These are phyloP conservation scores for Ormyrus labotus DNA, from an alignment of 2,888 invertebrate genomes.

Conservation along the genomic window DNA sequence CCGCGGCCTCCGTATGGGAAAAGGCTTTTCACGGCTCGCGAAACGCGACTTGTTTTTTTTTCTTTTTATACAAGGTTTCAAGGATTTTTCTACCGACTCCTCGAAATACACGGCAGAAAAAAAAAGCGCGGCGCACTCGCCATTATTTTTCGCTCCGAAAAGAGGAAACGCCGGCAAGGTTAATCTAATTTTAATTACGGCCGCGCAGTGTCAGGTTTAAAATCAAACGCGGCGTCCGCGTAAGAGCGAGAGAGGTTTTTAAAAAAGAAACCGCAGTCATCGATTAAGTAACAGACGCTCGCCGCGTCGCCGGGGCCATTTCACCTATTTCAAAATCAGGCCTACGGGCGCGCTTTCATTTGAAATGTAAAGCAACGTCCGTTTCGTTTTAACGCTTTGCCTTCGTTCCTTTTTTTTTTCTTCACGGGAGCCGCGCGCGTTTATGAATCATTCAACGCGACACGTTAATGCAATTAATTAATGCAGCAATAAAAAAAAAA, in stretches of 20 bases:
- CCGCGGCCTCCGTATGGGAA: neutral
- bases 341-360: neutral
- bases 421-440: neutral
- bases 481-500: constrained; percentile 24
- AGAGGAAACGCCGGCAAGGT: constrained; percentile 41
- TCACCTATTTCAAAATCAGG: constrained; percentile 44
- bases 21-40: no score
- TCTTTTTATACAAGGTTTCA: neutral
- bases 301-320: constrained; percentile 14
- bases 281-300: constrained; percentile 24
- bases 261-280: constrained; percentile 36
- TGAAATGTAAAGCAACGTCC: neutral
- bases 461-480: neutral
- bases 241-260: neutral
- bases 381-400: no score
- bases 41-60: neutral
- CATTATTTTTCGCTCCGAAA: constrained; percentile 10
- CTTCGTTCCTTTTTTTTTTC: no score
- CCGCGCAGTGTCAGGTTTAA: constrained; percentile 15
- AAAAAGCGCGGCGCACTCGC: neutral
- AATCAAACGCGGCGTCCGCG: constrained; percentile 13
- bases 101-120: neutral
- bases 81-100: neutral
- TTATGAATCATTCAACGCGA: constrained; percentile 4
- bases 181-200: constrained; percentile 53